These are phyloP conservation scores for Prunella strophiata DNA, from an alignment of 2,797 vertebrate genomes.

Conservation along the genomic window DNA sequence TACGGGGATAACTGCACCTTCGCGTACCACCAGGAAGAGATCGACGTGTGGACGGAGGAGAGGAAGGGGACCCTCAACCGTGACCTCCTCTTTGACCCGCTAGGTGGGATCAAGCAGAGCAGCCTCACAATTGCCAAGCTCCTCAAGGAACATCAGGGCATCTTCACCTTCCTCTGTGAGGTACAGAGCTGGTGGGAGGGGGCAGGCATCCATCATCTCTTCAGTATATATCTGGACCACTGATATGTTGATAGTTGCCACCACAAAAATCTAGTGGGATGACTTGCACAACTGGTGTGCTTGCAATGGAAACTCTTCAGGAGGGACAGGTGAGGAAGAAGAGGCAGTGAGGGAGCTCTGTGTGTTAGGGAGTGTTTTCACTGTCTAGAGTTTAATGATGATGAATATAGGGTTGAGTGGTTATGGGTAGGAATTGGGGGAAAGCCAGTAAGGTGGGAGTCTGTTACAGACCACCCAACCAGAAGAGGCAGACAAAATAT, in stretches of 20 bases:
- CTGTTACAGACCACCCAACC: neutral
- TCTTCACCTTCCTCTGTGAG: constrained; percentile 86
- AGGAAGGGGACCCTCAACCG: constrained; percentile 95
- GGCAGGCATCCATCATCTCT: neutral
- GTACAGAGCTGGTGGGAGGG: constrained; percentile 61
- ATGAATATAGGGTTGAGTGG: neutral
- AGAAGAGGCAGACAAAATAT: neutral
- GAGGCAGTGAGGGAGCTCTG: neutral
- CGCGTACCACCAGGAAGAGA: constrained; percentile 99
- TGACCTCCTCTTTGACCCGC: constrained; percentile 93
- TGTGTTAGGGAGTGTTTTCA: neutral
- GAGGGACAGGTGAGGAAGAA: neutral
- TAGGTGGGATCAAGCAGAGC: constrained; percentile 78
- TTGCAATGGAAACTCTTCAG: neutral
- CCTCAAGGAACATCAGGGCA: constrained; percentile 83
- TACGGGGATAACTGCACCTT: constrained; percentile 99
- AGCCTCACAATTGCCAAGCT: constrained; percentile 82
- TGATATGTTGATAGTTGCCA: neutral
- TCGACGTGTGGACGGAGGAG: constrained; percentile 98
- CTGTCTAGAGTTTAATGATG: neutral
- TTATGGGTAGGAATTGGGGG: neutral
- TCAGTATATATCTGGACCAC: neutral
- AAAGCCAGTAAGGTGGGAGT: neutral
- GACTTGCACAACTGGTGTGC: neutral
- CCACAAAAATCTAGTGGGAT: fast-evolving